Conservation (phyloP, 2,113 vertebrate genomes). For the Gasterosteus aculeatus region DNA sequence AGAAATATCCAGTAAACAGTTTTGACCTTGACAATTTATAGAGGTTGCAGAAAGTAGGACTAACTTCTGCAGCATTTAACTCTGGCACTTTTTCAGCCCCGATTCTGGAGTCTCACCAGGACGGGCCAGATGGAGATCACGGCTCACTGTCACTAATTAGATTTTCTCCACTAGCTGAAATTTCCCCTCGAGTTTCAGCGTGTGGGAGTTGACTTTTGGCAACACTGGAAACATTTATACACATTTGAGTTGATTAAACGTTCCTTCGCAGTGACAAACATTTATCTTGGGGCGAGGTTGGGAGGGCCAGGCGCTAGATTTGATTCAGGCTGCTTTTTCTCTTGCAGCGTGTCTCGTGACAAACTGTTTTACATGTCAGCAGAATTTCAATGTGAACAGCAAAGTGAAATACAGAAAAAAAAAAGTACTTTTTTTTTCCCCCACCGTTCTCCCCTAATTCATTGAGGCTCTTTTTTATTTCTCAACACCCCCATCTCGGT, state of each 20-base stretch:
- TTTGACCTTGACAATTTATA: not conserved
- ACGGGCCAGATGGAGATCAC: slow-evolving; percentile 57
- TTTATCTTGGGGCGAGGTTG: slow-evolving; percentile 34
- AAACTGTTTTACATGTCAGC: slow-evolving; percentile 21
- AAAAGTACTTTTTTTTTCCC: not conserved
- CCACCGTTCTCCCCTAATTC: slow-evolving; percentile 1
- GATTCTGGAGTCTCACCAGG: slow-evolving; percentile 37
- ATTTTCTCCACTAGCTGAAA: slow-evolving; percentile 70
- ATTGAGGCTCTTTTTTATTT: slow-evolving; percentile 13
- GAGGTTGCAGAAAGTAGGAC: slow-evolving; percentile 12
- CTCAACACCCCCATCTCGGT: slow-evolving; percentile 38
- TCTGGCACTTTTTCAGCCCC: not conserved
- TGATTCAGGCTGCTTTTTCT: not conserved
- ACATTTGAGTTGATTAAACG: slow-evolving; percentile 64
- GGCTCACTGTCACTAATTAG: slow-evolving; percentile 68
- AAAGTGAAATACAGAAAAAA: not conserved
- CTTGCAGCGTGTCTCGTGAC: not conserved
- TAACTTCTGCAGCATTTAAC: not conserved
- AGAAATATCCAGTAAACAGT: not conserved
- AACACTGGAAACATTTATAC: slow-evolving; percentile 61
- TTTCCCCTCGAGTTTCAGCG: slow-evolving; percentile 42
- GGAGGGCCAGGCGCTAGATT: not conserved
- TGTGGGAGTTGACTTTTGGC: slow-evolving; percentile 60
- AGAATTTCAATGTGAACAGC: slow-evolving; percentile 8
- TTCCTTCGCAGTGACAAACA: slow-evolving; percentile 53